Evolutionary conservation across 2,113 vertebrate genomes (phyloP), one percentile per base, ranked within the genome.

Genomic region (Ia io): DNA sequence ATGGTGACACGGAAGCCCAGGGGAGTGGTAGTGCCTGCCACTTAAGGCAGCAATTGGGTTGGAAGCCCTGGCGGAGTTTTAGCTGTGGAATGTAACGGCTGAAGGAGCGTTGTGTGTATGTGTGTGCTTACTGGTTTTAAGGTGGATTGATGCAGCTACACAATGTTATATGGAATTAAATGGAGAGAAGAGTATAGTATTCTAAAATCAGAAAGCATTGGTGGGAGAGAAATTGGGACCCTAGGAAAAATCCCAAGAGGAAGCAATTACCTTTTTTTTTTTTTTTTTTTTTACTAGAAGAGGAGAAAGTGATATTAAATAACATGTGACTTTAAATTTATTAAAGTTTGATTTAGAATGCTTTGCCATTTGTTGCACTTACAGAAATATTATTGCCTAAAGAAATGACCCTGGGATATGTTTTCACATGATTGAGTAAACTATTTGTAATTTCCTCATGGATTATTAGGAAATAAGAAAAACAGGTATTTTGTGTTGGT

Each of bases 311-410:
- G 49, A 22, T 61, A 67, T 89, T 84, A 84, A 82, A 83, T 76
- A 69, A 84, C 59, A 37, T 30, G 56, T 71, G 47, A 61, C 17
- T 96, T 77, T 42, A 77, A 20, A 37, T 78, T 85, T 42, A 63
- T 83, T 59, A 9, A 89, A 63, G 14, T 61, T 88, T 92, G 22
- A 28, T 70, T 96, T 84, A 80, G 93, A 90, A 53, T 67, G 51
- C 3, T 44, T 90, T 84, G 35, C 17, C 32, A 17, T 84, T 96
- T 74, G 11, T 56, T 76, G 11, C 8, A 40, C n/a, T 80, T 37
- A 42, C 0, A 47, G 42, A 85, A 88, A 84, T 84, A 92, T 59
- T 84, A n/a, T 44, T 78, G 44, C 11, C 37, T 65, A 79, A 83
- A 61, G 53, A 59, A 74, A 49, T 78, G 56, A 59, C 28, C 35